Evolutionary conservation across 2,888 invertebrate species (phyloP).

Genomic region (Drosophila siamana): DNA sequence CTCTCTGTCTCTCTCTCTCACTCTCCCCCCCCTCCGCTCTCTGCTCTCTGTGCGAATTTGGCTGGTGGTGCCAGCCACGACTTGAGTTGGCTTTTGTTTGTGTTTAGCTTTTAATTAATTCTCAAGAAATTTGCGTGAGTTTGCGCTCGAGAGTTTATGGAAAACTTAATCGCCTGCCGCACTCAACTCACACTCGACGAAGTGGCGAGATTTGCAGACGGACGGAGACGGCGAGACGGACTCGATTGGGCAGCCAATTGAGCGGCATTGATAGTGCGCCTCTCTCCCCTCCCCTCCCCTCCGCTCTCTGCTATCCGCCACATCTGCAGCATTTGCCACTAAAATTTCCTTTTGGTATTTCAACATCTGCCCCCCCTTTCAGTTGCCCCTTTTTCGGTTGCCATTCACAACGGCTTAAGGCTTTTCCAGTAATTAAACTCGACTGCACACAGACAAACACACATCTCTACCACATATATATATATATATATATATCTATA

Average conservation of each 20-base stretch:
- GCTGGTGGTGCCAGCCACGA: background rate
- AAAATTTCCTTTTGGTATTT: background rate
- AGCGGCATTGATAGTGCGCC: slow-evolving; percentile 10
- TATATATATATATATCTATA: background rate
- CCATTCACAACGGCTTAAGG: slow-evolving; percentile 12
- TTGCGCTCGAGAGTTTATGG: slow-evolving; percentile 18
- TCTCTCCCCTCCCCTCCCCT: no score
- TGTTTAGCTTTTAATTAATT: slow-evolving; percentile 65
- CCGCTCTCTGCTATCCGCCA: no score
- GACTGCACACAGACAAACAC: no score
- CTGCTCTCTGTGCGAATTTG: no score
- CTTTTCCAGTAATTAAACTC: slow-evolving; percentile 23
- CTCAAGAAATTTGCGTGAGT: slow-evolving; percentile 50
- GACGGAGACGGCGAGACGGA: background rate
- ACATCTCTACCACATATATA: no score
- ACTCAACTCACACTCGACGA: slow-evolving; percentile 11
- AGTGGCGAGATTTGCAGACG: background rate
- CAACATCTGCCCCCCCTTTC: background rate
- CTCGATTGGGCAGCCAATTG: slow-evolving; percentile 23
- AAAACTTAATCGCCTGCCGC: slow-evolving; percentile 26
- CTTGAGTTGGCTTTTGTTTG: slow-evolving; percentile 34
- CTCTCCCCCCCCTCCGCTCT: background rate
- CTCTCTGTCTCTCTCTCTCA: no score
- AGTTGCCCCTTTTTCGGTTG: slow-evolving; percentile 1
- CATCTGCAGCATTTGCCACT: background rate